Conservation (phyloP, 2,797 vertebrate genomes). For the Lagorchestes hirsutus region DNA sequence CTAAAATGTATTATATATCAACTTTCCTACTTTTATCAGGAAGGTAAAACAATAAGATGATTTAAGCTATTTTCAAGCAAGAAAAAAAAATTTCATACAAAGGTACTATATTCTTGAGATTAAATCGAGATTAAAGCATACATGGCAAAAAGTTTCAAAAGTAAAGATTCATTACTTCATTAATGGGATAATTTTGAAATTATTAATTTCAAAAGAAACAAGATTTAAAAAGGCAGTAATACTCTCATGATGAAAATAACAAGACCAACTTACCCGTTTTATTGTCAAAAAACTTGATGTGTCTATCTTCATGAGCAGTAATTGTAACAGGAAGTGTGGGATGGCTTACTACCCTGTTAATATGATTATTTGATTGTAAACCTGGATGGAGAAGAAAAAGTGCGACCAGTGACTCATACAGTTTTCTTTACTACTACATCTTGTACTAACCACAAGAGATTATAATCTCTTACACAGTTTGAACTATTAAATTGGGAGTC, state of each 20-base stretch:
- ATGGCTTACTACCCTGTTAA: constrained; percentile 98
- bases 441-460: background rate
- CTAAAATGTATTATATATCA: constrained; percentile 39
- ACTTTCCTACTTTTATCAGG: constrained; percentile 31
- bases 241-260: constrained; percentile 12
- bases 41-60: constrained; percentile 24
- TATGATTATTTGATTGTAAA: constrained; percentile 92
- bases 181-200: background rate
- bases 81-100: constrained; percentile 25
- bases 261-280: constrained; percentile 94
- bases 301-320: constrained; percentile 97
- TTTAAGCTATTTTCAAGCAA: constrained; percentile 56
- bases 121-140: constrained; percentile 36
- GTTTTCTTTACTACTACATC: background rate
- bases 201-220: background rate
- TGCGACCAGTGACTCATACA: background rate
- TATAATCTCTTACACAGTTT: background rate
- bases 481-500: background rate
- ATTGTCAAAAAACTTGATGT: constrained; percentile 99
- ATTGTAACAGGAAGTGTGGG: constrained; percentile 98
- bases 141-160: background rate
- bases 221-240: background rate
- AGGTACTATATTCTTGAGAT: constrained; percentile 11
- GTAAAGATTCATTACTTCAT: background rate
- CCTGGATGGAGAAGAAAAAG: constrained; percentile 84